Base-by-base conservation (phyloP, 1,140 invertebrate genomes). In the Mizuhopecten yessoensis region DNA sequence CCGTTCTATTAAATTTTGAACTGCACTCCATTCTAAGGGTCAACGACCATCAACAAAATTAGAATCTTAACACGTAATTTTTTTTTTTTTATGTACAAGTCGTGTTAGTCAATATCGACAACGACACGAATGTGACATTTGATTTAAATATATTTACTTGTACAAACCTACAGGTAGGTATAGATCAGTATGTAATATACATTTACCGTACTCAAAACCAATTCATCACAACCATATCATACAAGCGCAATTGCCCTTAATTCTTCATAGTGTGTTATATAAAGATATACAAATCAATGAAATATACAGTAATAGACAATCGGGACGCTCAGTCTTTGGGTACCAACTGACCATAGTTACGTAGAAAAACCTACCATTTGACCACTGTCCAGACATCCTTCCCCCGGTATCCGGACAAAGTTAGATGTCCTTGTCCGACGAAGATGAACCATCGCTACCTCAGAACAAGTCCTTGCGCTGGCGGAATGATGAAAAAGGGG, bases 361-460 rank as follows among this genome's bases (percentile, higher is more conserved):
- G 9, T 45, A 45, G 42, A 17, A 45, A 1, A 45, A 45, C 57
- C 57, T 75, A 75, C 57, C 57, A 75, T 75, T 75, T 29, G 57
- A 13, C n/a, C 23, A 75, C 29, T 75, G 57, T 75, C 57, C 57
- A 75, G n/a, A n/a, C 57, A 75, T 17, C 57, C 57, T 29, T 75
- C 57, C 29, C 57, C 57, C 2, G 57, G 57, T 75, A 23, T 75
- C 15, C 57, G 57, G 57, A 75, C 57, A 75, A 75, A 75, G 11
- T 75, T 75, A 75, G 57, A 75, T 29, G 57, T 75, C 57, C 57
- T 75, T 29, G 57, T 75, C 57, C 57, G 23, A 75, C 57, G 57
- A 9, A 75, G 57, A 29, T 75, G 57, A 3, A 75, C 57, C 57
- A 75, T 75, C 5, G 1, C 29, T 75, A 29, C 3, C 20, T 29